phyloP scores from a whole-genome alignment of 2,113 vertebrate genomes.

The Oophaga pumilio region DNA sequence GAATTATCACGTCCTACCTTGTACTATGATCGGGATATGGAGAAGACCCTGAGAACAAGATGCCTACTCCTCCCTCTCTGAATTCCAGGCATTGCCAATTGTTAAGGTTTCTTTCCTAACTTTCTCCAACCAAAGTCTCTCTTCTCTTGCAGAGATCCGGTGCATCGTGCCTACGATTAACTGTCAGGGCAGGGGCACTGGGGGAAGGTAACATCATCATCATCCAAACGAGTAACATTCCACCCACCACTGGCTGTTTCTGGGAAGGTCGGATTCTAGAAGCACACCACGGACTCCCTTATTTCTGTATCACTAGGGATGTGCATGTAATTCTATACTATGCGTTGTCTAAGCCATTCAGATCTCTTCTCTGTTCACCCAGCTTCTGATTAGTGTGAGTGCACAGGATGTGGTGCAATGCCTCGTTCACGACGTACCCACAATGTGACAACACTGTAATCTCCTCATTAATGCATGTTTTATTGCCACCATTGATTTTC shows the following conservation, averaged over 20 bases:
- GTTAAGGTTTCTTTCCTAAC: background rate
- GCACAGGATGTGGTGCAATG: background rate
- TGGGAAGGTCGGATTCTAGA: slow-evolving; percentile 22
- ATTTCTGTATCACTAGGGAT: slow-evolving; percentile 30
- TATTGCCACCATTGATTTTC: background rate
- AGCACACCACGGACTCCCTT: slow-evolving; percentile 9
- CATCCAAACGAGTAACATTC: slow-evolving; percentile 38
- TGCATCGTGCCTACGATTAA: slow-evolving; percentile 26
- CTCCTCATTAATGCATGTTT: background rate
- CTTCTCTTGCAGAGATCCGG: background rate
- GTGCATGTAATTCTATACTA: slow-evolving; percentile 37
- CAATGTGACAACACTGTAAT: background rate
- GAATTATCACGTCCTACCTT: background rate
- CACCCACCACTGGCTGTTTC: slow-evolving; percentile 23
- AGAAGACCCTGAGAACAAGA: background rate
- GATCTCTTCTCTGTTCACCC: background rate
- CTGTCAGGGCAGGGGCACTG: background rate
- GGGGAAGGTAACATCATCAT: background rate
- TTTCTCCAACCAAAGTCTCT: no score
- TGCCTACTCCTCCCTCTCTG: no score
- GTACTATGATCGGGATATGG: background rate
- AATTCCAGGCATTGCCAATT: background rate
- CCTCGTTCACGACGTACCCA: background rate
- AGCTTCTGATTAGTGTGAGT: slow-evolving; percentile 17
- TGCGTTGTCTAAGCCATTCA: slow-evolving; percentile 10